Evolutionary conservation across 1,140 invertebrate species (phyloP).

Genomic region (Protaetia brevitarsis): DNA sequence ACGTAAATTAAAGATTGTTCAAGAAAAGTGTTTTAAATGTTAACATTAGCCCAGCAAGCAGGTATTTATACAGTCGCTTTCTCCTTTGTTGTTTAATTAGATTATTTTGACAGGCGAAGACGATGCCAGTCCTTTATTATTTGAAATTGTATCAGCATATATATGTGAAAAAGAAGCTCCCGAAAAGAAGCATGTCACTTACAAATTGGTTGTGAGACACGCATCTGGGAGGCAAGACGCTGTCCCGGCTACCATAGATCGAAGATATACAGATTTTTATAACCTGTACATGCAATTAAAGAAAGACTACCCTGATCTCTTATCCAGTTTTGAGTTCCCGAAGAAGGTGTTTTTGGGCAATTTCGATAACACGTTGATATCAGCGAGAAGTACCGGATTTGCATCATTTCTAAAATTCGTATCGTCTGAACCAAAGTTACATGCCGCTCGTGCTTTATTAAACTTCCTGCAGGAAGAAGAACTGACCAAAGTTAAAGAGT

Average conservation of each 20-base stretch:
- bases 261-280: slow-evolving; percentile 75
- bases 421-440: slow-evolving; percentile 55
- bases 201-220: slow-evolving; percentile 59
- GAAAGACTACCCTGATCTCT: slow-evolving; percentile 57
- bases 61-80: slow-evolving; percentile 1
- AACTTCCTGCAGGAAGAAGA: slow-evolving; percentile 68
- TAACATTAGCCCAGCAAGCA: not conserved
- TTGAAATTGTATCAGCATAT: slow-evolving; percentile 53
- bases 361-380: slow-evolving; percentile 70
- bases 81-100: not conserved
- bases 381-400: slow-evolving; percentile 67
- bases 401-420: slow-evolving; percentile 64
- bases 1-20: not conserved
- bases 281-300: slow-evolving; percentile 63
- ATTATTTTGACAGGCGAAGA: not conserved
- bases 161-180: slow-evolving; percentile 51
- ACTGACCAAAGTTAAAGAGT: slow-evolving; percentile 58
- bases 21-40: slow-evolving; percentile 12
- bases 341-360: slow-evolving; percentile 73
- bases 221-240: slow-evolving; percentile 53
- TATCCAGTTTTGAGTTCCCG: slow-evolving; percentile 64
- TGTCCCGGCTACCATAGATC: slow-evolving; percentile 62
- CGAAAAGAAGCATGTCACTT: slow-evolving; percentile 62
- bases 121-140: slow-evolving; percentile 34
- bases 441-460: slow-evolving; percentile 60